Percentiles rank a stretch among this genome's conserved stretches.
phyloP scores from a whole-genome alignment of 1,140 invertebrate species.

The Drosophila nigrodunni region DNA sequence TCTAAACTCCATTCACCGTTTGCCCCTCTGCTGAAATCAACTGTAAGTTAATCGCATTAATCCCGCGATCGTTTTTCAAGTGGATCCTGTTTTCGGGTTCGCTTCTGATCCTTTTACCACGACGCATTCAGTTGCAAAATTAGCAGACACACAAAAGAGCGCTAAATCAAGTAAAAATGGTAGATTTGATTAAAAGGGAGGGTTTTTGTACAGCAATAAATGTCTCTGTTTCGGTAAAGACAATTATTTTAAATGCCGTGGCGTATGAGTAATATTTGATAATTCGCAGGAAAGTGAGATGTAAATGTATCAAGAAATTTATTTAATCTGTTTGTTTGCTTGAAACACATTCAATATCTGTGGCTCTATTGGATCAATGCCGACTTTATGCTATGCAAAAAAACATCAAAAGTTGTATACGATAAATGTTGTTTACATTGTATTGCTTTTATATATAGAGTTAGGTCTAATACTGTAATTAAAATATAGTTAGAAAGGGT shows the following conservation, averaged over 20 bases:
- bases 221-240: background rate
- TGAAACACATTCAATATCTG: background rate
- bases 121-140: conserved; percentile 62
- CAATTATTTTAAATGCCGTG: background rate
- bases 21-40: conserved; percentile 64
- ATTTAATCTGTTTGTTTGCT: background rate
- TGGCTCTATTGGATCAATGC: too few relatives aligned
- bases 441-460: too few relatives aligned
- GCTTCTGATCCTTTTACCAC: conserved; percentile 56
- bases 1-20: conserved; percentile 5
- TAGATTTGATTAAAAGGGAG: background rate
- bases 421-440: too few relatives aligned
- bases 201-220: conserved; percentile 6
- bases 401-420: too few relatives aligned
- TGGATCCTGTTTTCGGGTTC: conserved; percentile 37
- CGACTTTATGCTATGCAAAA: too few relatives aligned
- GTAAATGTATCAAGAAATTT: background rate
- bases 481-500: too few relatives aligned
- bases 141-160: conserved; percentile 41
- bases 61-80: conserved; percentile 79
- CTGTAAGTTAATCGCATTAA: conserved; percentile 81
- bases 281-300: too few relatives aligned
- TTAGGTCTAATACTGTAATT: too few relatives aligned
- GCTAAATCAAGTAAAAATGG: conserved; percentile 7
- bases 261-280: conserved; percentile 39